Evolutionary conservation across 1,140 invertebrate species (phyloP).

Genomic region (Phymorhynchus buccinoides): DNA sequence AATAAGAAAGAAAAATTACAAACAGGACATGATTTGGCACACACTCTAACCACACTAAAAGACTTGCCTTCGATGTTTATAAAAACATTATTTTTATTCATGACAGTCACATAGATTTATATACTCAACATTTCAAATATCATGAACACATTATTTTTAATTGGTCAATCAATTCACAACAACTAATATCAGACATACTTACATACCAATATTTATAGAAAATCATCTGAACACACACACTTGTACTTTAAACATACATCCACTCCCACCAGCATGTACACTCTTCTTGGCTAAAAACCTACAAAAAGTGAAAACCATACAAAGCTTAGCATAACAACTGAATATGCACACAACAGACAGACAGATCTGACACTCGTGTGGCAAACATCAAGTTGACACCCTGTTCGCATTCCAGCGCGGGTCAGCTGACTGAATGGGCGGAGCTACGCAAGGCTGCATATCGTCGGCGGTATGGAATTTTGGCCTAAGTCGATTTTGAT

Average conservation of each 20-base stretch:
- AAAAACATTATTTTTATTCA: background rate
- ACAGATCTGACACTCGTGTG: no score
- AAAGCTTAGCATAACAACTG: background rate
- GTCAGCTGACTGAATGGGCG: no score
- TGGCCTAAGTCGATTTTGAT: no score
- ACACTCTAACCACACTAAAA: no score
- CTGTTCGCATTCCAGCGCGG: no score
- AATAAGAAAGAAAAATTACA: no score
- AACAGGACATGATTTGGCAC: background rate
- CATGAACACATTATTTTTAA: background rate
- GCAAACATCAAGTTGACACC: no score
- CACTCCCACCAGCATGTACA: background rate
- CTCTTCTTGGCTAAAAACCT: background rate
- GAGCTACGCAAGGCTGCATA: no score
- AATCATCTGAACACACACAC: background rate
- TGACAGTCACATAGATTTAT: background rate
- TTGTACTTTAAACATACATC: background rate
- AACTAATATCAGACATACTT: background rate
- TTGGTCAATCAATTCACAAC: background rate
- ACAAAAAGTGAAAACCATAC: conserved; percentile 14
- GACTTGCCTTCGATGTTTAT: background rate
- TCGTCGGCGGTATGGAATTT: no score
- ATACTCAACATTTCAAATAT: background rate
- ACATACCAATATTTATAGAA: background rate
- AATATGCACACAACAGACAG: background rate